A percentile compares a stretch with the other conserved stretches of the same genome.
Conservation (phyloP, 2,113 vertebrate genomes). For the Pan paniscus region DNA sequence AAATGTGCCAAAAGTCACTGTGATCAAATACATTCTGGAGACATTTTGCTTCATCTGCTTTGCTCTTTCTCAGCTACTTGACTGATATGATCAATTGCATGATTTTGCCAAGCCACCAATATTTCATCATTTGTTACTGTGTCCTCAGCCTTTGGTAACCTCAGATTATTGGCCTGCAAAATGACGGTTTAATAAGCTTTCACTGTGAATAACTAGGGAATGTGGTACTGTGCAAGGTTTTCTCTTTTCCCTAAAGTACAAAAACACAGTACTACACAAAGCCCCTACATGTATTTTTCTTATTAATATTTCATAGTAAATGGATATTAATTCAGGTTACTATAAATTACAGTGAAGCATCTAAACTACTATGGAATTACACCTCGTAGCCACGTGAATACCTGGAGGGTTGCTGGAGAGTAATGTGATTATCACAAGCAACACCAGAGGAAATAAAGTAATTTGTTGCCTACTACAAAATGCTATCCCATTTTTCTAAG, state of each 20-base stretch:
- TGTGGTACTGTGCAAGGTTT: neutral
- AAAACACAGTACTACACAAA: neutral
- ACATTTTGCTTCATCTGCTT: neutral
- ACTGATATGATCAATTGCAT: neutral
- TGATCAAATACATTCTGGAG: neutral
- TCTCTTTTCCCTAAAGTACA: neutral
- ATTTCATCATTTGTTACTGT: constrained; percentile 13
- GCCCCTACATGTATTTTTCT: constrained; percentile 59
- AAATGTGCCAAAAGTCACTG: neutral
- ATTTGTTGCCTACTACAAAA: constrained; percentile 74
- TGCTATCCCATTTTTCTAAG: constrained; percentile 58
- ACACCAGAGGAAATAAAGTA: constrained; percentile 72
- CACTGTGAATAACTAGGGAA: neutral
- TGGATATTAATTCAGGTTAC: constrained; percentile 73
- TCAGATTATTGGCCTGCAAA: constrained; percentile 44
- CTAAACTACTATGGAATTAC: constrained; percentile 65
- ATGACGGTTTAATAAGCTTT: neutral
- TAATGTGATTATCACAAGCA: constrained; percentile 77
- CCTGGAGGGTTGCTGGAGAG: constrained; percentile 61
- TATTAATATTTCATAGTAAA: constrained; percentile 59
- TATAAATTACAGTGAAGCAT: constrained; percentile 58
- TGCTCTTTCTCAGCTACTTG: neutral
- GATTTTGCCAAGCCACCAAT: neutral
- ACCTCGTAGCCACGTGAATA: constrained; percentile 22
- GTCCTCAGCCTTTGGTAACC: constrained; percentile 6